Evolutionary conservation across 2,797 vertebrate genomes (phyloP).

Genomic region (Epinephelus awoara): DNA sequence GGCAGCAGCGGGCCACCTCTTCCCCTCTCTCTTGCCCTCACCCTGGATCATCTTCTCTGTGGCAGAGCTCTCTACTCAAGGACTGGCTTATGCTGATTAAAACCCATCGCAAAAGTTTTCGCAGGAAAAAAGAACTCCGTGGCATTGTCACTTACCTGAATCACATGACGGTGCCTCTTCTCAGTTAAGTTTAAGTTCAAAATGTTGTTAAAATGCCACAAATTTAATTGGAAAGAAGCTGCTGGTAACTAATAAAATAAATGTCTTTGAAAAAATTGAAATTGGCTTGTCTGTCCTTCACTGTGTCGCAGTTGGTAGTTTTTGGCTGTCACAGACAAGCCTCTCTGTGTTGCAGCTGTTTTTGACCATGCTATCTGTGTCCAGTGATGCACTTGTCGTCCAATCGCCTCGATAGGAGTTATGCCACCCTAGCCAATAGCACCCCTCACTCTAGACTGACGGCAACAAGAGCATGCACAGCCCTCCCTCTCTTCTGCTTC

Average conservation of each 20-base stretch:
- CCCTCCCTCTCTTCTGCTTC: constrained; percentile 62
- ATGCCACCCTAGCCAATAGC: constrained; percentile 76
- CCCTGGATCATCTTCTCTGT: constrained; percentile 77
- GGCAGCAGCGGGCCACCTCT: constrained; percentile 64
- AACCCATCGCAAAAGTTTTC: constrained; percentile 90
- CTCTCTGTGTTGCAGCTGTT: constrained; percentile 72
- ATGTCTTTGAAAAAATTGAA: constrained; percentile 84
- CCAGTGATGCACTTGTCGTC: constrained; percentile 53
- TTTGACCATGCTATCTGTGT: constrained; percentile 59
- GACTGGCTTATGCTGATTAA: constrained; percentile 91
- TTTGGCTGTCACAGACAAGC: constrained; percentile 18
- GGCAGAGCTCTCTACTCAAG: constrained; percentile 84
- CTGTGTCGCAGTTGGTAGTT: constrained; percentile 24
- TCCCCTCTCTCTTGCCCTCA: constrained; percentile 51
- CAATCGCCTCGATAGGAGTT: constrained; percentile 70
- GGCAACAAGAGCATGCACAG: constrained; percentile 56
- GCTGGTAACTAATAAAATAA: constrained; percentile 88
- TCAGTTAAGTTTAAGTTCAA: constrained; percentile 85
- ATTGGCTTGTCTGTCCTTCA: constrained; percentile 61
- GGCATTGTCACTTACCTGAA: constrained; percentile 78
- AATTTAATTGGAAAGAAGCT: constrained; percentile 84
- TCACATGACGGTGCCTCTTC: constrained; percentile 81
- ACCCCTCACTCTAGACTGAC: constrained; percentile 49
- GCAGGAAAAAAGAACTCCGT: constrained; percentile 86
- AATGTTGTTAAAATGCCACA: constrained; percentile 83